Evolutionary conservation across 2,888 invertebrate genomes (phyloP), one percentile per base, ranked within the genome.

Genomic region (Drosophila incognita): DNA sequence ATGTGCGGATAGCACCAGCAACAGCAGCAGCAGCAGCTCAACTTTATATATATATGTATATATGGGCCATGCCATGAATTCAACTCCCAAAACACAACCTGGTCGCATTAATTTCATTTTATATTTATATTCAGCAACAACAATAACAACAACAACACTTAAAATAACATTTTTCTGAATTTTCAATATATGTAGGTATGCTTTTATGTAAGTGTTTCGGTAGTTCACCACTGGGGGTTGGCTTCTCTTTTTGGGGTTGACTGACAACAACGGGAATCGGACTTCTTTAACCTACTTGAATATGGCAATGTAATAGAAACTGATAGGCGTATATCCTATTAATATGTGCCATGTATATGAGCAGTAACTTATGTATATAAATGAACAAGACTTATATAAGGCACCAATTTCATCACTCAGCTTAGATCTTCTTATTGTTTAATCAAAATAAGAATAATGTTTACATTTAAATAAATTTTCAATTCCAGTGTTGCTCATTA

Each of bases 1-100:
- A 88, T 87, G 89, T 81, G 84, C 75, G 71, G 81, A 86, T 67
- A 78, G 81, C 77, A 79, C 69, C 76, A 84, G 68, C 53, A 74
- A 0, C 59, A 65, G 65, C 36, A 49, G 27, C 36, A 49, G 27
- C 35, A 65, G 64, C 49, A 64, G 38, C 65, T 35, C 70, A 42
- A 35, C 36, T 31, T 58, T 58, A 40, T 42, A 2, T 36, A 33
- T 33, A 11, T 33, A 2, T 31, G 27, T 52, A 27, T 56, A 15
- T 35, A 31, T 46, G 53, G 53, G 66, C 66, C 36, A 21, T 57
- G 40, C 46, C n/a, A 57, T 76, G 62, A 71, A 67, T 61, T 68
- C 59, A 65, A 74, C 66, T 69, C 76, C 76, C 66, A 31, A 35
- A 72, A 60, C 65, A 58, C 78, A 69, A 74, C 66, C 73, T 63